These are phyloP conservation scores for Heliconius eleuchia DNA, from an alignment of 1,140 invertebrate genomes.

Conservation along the genomic window DNA sequence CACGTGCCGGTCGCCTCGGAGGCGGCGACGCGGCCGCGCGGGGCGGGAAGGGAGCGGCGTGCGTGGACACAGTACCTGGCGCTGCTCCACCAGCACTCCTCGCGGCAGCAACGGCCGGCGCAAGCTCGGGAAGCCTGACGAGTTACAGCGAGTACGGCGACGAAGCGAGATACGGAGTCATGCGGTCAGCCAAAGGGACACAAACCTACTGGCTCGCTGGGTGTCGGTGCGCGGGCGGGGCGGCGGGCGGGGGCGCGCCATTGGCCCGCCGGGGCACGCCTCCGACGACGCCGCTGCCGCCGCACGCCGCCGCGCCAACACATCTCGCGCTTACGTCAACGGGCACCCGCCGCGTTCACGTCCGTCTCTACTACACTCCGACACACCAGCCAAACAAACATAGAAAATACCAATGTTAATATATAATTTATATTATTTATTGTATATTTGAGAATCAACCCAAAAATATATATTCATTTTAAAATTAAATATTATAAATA, in stretches of 20 bases:
- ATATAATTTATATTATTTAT: no score
- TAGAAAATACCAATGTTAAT: no score
- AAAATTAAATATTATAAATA: no score
- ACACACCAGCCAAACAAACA: not conserved
- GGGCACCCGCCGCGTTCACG: not conserved
- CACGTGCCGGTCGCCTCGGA: constrained; percentile 54
- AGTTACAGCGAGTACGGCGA: constrained; percentile 77
- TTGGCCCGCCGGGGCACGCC: constrained; percentile 75
- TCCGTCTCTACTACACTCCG: no score
- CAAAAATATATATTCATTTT: no score
- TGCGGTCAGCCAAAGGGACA: constrained; percentile 82
- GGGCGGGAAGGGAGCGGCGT: constrained; percentile 48
- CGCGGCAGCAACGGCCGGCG: constrained; percentile 52
- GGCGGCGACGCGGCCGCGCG: constrained; percentile 46
- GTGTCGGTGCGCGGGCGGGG: constrained; percentile 63
- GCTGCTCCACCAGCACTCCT: constrained; percentile 62
- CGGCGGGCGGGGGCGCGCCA: constrained; percentile 69
- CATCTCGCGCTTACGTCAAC: constrained; percentile 42
- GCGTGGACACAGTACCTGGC: constrained; percentile 65
- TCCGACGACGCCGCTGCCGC: constrained; percentile 55
- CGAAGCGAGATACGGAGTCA: constrained; percentile 82
- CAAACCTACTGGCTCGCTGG: constrained; percentile 80
- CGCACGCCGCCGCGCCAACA: constrained; percentile 42
- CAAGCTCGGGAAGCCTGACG: constrained; percentile 73
- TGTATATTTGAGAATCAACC: no score